phyloP scores from a whole-genome alignment of 2,888 invertebrate species.

The Eudasyphora cyanicolor region DNA sequence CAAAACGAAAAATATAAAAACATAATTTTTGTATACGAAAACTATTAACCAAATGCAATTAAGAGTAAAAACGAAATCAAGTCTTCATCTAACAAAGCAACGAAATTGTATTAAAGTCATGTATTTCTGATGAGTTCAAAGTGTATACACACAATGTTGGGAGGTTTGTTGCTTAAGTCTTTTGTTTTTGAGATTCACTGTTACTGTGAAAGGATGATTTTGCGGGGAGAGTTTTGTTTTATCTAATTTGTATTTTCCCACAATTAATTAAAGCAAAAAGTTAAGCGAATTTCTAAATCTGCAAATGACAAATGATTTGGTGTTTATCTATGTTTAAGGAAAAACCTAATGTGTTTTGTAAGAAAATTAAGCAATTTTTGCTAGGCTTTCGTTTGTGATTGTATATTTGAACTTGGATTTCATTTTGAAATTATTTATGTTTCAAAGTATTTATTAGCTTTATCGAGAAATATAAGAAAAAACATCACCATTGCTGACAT shows the following conservation, averaged over 20 bases:
- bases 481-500: no score
- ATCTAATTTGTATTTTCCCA: no score
- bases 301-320: not conserved
- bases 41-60: not conserved
- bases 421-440: no score
- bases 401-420: no score
- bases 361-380: no score
- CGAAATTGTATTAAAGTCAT: not conserved
- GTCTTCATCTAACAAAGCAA: no score
- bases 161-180: slow-evolving; percentile 19
- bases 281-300: not conserved
- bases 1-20: not conserved
- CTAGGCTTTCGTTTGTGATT: no score
- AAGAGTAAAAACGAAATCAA: not conserved
- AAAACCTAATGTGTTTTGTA: not conserved
- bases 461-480: no score
- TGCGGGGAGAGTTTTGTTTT: not conserved
- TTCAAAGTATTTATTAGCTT: no score
- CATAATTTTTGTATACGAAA: not conserved
- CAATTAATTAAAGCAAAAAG: not conserved
- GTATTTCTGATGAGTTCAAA: not conserved
- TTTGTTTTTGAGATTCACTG: not conserved
- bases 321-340: not conserved
- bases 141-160: not conserved
- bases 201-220: not conserved